phyloP scores from a whole-genome alignment of 2,113 vertebrate genomes.

The Tetraodon nigroviridis region DNA sequence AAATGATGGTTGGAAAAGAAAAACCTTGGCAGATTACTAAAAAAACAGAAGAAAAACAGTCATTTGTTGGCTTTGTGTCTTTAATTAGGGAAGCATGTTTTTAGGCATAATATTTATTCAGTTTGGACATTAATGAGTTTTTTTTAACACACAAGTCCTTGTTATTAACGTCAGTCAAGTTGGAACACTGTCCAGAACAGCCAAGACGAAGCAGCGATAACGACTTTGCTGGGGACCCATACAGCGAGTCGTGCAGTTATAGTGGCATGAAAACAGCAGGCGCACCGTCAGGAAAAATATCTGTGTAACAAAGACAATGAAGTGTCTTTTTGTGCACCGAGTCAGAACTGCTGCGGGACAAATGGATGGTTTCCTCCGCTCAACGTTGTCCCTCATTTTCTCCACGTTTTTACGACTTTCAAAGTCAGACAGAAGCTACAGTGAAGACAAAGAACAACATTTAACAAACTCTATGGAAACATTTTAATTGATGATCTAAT shows the following conservation, averaged over 20 bases:
- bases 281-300: slow-evolving; percentile 26
- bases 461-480: too few species aligned
- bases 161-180: neutral
- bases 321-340: slow-evolving; percentile 11
- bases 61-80: neutral
- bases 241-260: slow-evolving; percentile 32
- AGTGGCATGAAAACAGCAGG: slow-evolving; percentile 9
- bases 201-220: too few species aligned
- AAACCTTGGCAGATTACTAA: too few species aligned
- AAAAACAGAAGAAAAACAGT: too few species aligned
- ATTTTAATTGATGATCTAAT: too few species aligned
- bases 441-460: too few species aligned
- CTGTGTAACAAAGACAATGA: slow-evolving; percentile 26
- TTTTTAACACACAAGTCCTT: neutral
- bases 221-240: neutral
- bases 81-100: neutral
- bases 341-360: slow-evolving; percentile 23
- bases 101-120: neutral
- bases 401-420: slow-evolving; percentile 4
- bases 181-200: too few species aligned
- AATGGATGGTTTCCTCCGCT: slow-evolving; percentile 32
- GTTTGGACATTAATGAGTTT: neutral
- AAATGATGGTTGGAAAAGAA: too few species aligned
- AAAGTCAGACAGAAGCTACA: neutral
- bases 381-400: slow-evolving; percentile 1